Base-by-base conservation (phyloP, 2,888 invertebrate species). In the Colostygia pectinataria region DNA sequence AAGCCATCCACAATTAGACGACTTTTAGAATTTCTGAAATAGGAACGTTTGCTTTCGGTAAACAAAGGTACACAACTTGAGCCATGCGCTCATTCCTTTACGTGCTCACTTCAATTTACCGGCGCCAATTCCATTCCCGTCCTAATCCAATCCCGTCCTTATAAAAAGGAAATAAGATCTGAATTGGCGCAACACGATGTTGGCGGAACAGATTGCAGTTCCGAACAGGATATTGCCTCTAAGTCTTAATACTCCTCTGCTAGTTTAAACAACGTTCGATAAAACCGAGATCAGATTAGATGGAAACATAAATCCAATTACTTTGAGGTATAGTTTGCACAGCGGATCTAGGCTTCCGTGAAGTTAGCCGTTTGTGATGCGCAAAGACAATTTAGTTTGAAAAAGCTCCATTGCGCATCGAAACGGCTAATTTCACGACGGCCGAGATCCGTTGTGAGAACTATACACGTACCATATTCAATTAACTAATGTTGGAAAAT, bases 201-300 rank as follows among this genome's bases (percentile, higher is more conserved):
- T 33, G 33, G 27, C 41, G 7, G 24, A 37, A 7, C 12, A 28
- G 37, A 43, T 51, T 51, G 33, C 39, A 46, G 41, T 57, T 60
- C 50, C 52, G 28, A 34, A 40, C 66, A 67, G 80, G 78, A 79
- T 77, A 80, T 80, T 79, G 69, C 61, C 68, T 65, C 65, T 71
- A 59, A 61, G 57, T 61, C 59, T 51, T 63, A 59, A 59, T 61
- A 34, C 41, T 45, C 36, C 15, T 33, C 15, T 27, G 6, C 23
- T 14, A 37, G 36, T 27, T 44, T 14, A 25, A 45, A 50, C 23
- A 45, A 25, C 49, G 43, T 31, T 48, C 46, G 38, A 53, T 50
- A 40, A 54, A 51, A 55, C 53, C 50, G 57, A 27, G 48, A 57
- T 60, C 49, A 42, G 45, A 25, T 45, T 29, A 37, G 28, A 34